Percentiles rank a stretch among this genome's conserved stretches.
phyloP scores from a whole-genome alignment of 2,113 vertebrate species.

The Salminus brasiliensis region DNA sequence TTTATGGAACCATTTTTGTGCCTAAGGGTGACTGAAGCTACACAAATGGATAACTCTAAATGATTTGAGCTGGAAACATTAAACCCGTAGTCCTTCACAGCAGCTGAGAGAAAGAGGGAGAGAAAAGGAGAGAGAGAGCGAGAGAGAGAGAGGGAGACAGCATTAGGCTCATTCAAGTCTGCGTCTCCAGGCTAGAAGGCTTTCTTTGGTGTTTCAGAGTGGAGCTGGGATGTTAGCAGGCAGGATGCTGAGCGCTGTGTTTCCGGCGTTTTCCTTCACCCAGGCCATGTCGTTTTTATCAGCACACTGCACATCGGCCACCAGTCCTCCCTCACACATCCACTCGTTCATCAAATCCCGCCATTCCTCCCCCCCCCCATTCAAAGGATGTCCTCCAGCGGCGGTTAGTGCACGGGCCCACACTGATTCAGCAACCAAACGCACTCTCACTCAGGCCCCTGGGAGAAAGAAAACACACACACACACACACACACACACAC shows the following conservation, averaged over 20 bases:
- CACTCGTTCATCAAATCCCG: constrained; percentile 80
- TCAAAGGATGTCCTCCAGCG: constrained; percentile 76
- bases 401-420: constrained; percentile 63
- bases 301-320: constrained; percentile 75
- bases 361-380: constrained; percentile 75
- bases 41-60: constrained; percentile 32
- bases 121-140: neutral
- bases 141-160: neutral
- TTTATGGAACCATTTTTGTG: constrained; percentile 15
- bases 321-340: constrained; percentile 75
- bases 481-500: constrained; percentile 20
- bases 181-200: constrained; percentile 23
- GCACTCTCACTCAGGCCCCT: constrained; percentile 73
- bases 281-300: constrained; percentile 71
- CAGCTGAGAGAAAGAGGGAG: neutral
- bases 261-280: constrained; percentile 37
- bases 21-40: constrained; percentile 27
- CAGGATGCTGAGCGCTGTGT: constrained; percentile 48
- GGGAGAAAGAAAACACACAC: constrained; percentile 63
- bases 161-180: constrained; percentile 21
- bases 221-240: constrained; percentile 60
- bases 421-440: constrained; percentile 77
- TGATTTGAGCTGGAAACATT: constrained; percentile 36
- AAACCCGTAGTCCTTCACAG: constrained; percentile 14
- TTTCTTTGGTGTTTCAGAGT: constrained; percentile 19